Percentiles rank a stretch among this genome's conserved stretches.
These are phyloP conservation scores for Margarornis squamiger DNA, from an alignment of 2,797 vertebrate species.

Conservation along the genomic window DNA sequence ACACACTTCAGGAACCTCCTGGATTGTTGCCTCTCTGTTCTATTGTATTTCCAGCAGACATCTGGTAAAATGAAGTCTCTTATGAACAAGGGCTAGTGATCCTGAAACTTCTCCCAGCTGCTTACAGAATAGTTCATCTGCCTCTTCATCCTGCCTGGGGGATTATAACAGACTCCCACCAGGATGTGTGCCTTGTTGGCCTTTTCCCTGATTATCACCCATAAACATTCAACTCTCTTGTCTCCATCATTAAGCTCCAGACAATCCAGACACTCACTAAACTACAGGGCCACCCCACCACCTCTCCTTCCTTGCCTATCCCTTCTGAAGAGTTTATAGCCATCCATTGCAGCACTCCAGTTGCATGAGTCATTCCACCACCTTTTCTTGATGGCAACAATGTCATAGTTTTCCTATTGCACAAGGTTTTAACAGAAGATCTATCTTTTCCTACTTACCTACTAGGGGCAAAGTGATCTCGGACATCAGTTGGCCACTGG, in stretches of 20 bases:
- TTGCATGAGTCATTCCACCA: background rate
- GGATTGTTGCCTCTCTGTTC: background rate
- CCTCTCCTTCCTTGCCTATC: background rate
- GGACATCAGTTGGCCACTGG: background rate
- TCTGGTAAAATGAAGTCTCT: background rate
- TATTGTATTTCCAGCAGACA: background rate
- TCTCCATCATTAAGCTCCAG: background rate
- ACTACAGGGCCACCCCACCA: background rate
- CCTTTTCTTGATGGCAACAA: background rate
- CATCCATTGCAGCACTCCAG: background rate
- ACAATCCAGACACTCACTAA: background rate
- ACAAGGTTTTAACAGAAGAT: background rate
- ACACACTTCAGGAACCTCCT: background rate
- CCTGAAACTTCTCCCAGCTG: background rate
- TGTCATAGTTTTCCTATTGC: background rate
- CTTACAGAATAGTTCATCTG: background rate
- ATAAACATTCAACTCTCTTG: background rate
- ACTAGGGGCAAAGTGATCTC: background rate
- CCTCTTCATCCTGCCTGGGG: background rate
- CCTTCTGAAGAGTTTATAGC: background rate
- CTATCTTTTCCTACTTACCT: background rate
- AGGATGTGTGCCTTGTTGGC: background rate
- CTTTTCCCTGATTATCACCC: background rate
- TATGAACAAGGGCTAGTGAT: background rate
- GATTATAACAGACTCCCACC: background rate